Evolutionary conservation across 2,113 vertebrate species (phyloP), one percentile per base, ranked within the genome.

Genomic region (Pleuronectes platessa): DNA sequence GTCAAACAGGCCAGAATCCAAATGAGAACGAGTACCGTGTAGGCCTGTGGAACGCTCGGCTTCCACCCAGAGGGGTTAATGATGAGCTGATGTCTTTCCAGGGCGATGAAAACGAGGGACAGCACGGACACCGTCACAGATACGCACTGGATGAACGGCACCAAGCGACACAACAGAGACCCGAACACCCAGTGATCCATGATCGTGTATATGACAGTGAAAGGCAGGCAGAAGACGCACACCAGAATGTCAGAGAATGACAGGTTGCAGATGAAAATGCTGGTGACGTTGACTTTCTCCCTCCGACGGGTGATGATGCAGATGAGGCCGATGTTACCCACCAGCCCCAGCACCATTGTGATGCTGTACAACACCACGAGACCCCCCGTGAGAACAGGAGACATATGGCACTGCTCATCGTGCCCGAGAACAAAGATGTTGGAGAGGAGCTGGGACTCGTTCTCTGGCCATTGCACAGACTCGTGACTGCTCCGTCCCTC

Each of bases 121-220:
- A 98, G 91, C 27, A 97, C 95, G 13, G 97, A 98, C 37, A 97
- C 97, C 0, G 96, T 97, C 76, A 98, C 95, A 0, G 97, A 97
- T 61, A 94, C 88, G 45, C 97, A 98, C 86, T 97, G 96, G 71
- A 96, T 94, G 62, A 98, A 98, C 3, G 95, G 95, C 15, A 94
- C 96, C 78, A 96, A 88, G 65, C 96, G 96, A 77, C 97, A 98
- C 58, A 98, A 89, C 67, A 93, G 90, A 4, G 95, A 95, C 2
- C 97, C 97, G 68, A 98, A 98, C 82, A 97, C 85, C 97, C 97
- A 98, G 37, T 96, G 95, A 92, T 98, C 96, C 97, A 98, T 97
- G n/a, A 98, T 87, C 2, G 96, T 96, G 63, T 98, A 98, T 83
- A 95, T 85, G 66, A 95, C 79, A 0, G 97, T 97, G 88, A 97